A percentile compares a stretch with the other conserved stretches of the same genome.
Evolutionary conservation across 1,140 invertebrate genomes (phyloP).

Genomic region (Scaptomyza pallida): DNA sequence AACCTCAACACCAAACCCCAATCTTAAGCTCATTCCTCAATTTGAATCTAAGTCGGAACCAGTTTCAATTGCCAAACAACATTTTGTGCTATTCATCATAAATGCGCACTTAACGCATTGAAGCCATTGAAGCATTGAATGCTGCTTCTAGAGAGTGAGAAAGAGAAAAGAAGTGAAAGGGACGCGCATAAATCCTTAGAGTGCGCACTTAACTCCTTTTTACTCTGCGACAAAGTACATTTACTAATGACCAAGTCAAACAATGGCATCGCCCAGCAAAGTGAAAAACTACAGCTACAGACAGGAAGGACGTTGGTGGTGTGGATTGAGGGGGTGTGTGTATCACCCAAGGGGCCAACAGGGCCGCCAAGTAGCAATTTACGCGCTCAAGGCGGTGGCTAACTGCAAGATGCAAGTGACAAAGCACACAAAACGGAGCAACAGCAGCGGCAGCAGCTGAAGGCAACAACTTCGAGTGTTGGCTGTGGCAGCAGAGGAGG

Average conservation of each 20-base stretch:
- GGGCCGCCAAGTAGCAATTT: conserved; percentile 77
- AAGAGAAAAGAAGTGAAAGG: conserved; percentile 1
- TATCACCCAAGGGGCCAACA: neutral
- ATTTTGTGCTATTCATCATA: conserved; percentile 57
- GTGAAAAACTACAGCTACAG: conserved; percentile 43
- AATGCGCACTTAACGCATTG: conserved; percentile 70
- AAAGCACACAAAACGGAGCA: conserved; percentile 68
- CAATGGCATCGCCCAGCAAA: conserved; percentile 59
- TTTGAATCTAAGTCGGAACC: conserved; percentile 3
- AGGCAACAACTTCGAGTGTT: conserved; percentile 52
- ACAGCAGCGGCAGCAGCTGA: conserved; percentile 20
- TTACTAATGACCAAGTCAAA: conserved; percentile 82
- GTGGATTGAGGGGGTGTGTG: neutral
- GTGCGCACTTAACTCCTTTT: conserved; percentile 80
- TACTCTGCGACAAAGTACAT: conserved; percentile 81
- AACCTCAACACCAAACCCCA: neutral
- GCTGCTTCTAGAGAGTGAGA: conserved; percentile 4
- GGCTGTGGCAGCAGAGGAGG: conserved; percentile 32
- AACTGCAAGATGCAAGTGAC: conserved; percentile 64
- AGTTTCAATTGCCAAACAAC: conserved; percentile 55
- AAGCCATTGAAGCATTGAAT: conserved; percentile 50
- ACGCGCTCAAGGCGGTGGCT: conserved; percentile 68
- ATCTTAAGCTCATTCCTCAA: neutral
- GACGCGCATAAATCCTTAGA: conserved; percentile 74
- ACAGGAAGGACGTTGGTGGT: neutral